Evolutionary conservation across 2,888 invertebrate species (phyloP).

Genomic region (Aporophyla nigra): DNA sequence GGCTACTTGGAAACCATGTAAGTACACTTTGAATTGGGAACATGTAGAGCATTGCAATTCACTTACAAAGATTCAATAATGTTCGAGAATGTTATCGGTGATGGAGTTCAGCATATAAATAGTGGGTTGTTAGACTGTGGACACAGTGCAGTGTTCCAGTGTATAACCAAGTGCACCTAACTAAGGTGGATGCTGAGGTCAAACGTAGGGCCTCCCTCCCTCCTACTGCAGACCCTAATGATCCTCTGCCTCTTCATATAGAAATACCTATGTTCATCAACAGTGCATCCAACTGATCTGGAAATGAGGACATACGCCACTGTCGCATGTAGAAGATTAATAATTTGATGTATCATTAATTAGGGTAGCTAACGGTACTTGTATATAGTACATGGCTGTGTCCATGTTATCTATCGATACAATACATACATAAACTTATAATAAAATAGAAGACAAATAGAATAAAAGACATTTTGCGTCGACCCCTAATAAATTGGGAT

Average conservation of each 20-base stretch:
- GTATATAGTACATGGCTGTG: neutral
- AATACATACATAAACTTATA: neutral
- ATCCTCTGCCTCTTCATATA: neutral
- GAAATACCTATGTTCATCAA: neutral
- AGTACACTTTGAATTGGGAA: neutral
- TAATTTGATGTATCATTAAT: conserved; percentile 13
- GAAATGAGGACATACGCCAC: neutral
- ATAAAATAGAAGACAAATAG: neutral
- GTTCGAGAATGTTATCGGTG: too few relatives aligned
- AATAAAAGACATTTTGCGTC: too few relatives aligned
- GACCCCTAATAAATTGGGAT: too few relatives aligned
- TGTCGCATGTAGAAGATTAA: conserved; percentile 7
- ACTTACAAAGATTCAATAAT: neutral
- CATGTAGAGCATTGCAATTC: conserved; percentile 10
- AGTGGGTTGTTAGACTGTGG: too few relatives aligned
- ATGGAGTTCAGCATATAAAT: too few relatives aligned
- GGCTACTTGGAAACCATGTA: conserved; percentile 1
- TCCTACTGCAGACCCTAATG: too few relatives aligned
- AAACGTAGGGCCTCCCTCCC: too few relatives aligned
- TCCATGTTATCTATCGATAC: neutral
- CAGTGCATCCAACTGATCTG: neutral
- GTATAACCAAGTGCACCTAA: too few relatives aligned
- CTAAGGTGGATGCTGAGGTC: too few relatives aligned
- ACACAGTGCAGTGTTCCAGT: too few relatives aligned
- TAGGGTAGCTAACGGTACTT: neutral